These are phyloP conservation scores for Narcine bancroftii DNA, from an alignment of 2,113 vertebrate genomes.

Conservation along the genomic window DNA sequence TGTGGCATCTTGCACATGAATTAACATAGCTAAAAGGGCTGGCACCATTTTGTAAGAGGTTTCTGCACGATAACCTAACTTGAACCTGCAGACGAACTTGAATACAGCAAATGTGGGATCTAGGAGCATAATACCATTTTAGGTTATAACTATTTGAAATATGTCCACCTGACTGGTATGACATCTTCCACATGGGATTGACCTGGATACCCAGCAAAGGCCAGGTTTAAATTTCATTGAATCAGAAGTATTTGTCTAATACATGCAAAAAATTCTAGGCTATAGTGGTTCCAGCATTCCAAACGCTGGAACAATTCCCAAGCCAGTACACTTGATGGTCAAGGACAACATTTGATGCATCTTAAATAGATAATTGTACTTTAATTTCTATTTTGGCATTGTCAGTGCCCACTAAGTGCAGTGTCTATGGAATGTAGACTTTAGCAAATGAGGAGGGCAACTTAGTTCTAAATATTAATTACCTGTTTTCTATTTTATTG, in stretches of 20 bases:
- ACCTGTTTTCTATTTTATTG: no score
- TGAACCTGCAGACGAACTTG: background rate
- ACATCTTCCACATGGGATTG: background rate
- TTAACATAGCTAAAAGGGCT: no score
- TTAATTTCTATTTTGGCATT: background rate
- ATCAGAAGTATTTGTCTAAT: background rate
- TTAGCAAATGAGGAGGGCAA: no score
- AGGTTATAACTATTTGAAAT: background rate
- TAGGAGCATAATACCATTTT: background rate
- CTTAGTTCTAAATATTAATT: no score
- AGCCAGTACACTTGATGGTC: background rate
- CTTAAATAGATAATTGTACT: background rate
- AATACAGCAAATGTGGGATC: background rate
- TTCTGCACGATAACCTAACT: background rate
- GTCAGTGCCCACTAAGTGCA: no score
- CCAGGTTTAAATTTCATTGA: background rate
- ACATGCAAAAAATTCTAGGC: background rate
- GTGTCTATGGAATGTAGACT: no score
- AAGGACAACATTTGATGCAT: no score
- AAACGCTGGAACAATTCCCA: background rate
- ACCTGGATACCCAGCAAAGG: background rate
- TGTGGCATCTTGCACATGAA: background rate
- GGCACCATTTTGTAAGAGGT: background rate
- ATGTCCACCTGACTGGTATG: no score
- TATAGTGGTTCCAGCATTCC: background rate